phyloP scores from a whole-genome alignment of 2,888 invertebrate species.

The Acanthosepion pharaonis region DNA sequence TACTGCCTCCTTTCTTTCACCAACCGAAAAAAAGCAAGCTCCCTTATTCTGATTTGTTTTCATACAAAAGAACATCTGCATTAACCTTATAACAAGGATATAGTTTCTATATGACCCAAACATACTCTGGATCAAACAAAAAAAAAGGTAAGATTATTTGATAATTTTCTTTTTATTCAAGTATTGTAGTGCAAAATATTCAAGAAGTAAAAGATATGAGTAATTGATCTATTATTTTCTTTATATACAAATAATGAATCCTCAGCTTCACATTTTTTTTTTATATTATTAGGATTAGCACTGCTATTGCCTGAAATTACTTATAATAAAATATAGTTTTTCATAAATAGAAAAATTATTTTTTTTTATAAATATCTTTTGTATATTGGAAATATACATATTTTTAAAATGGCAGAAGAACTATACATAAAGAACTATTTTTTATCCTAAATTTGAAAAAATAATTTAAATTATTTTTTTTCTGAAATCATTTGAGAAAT shows the following conservation, averaged over 20 bases:
- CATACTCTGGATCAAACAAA: neutral
- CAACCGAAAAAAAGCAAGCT: neutral
- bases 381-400: neutral
- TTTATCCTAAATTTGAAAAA: neutral
- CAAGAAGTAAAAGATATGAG: neutral
- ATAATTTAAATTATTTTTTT: neutral
- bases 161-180: neutral
- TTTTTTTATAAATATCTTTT: neutral
- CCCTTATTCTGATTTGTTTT: neutral
- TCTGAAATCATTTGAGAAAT: neutral
- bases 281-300: neutral
- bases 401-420: neutral
- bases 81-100: neutral
- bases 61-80: neutral
- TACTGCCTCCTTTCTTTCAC: conserved; percentile 15
- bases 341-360: neutral
- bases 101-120: neutral
- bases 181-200: neutral
- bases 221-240: neutral
- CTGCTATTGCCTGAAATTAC: neutral
- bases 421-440: neutral
- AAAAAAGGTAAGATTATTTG: neutral
- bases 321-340: neutral
- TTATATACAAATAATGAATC: neutral
- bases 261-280: neutral